phyloP scores from a whole-genome alignment of 2,888 invertebrate species.

The Sphaerophoria taeniata region DNA sequence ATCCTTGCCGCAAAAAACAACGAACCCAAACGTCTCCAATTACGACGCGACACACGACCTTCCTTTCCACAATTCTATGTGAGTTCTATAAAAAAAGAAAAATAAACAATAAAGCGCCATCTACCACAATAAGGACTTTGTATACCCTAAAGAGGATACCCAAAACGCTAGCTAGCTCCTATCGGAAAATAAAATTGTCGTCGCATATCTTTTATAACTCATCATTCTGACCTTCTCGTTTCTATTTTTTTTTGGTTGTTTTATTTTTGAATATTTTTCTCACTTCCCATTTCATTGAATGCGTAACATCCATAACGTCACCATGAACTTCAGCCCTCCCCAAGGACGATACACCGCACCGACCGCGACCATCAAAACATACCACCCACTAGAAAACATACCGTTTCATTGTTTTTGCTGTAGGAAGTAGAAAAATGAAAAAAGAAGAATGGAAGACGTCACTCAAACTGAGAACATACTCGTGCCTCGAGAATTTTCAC shows the following conservation, averaged over 20 bases:
- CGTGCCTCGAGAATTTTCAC: constrained; percentile 16
- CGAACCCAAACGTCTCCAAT: constrained; percentile 1
- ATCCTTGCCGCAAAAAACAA: not conserved
- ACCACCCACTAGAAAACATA: constrained; percentile 16
- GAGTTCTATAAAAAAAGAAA: not conserved
- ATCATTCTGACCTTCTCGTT: constrained; percentile 14
- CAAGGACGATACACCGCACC: constrained; percentile 25
- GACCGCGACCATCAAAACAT: not conserved
- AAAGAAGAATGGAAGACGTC: constrained; percentile 46
- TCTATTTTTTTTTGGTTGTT: not conserved
- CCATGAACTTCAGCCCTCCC: constrained; percentile 54
- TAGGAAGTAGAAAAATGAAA: constrained; percentile 11
- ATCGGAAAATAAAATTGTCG: not conserved
- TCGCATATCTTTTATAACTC: constrained; percentile 20
- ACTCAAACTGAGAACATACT: constrained; percentile 22
- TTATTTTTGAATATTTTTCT: not conserved
- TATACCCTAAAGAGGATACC: not conserved
- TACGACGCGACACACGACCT: constrained; percentile 36
- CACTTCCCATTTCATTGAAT: constrained; percentile 39
- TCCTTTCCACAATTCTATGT: not conserved
- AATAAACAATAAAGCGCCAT: not conserved
- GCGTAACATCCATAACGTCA: constrained; percentile 28
- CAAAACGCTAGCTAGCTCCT: not conserved
- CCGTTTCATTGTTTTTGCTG: constrained; percentile 5
- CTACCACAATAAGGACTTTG: constrained; percentile 5